Percentiles rank a stretch among this genome's conserved stretches.
These are phyloP conservation scores for Eupithecia tripunctaria DNA, from an alignment of 2,888 invertebrate genomes.

Conservation along the genomic window DNA sequence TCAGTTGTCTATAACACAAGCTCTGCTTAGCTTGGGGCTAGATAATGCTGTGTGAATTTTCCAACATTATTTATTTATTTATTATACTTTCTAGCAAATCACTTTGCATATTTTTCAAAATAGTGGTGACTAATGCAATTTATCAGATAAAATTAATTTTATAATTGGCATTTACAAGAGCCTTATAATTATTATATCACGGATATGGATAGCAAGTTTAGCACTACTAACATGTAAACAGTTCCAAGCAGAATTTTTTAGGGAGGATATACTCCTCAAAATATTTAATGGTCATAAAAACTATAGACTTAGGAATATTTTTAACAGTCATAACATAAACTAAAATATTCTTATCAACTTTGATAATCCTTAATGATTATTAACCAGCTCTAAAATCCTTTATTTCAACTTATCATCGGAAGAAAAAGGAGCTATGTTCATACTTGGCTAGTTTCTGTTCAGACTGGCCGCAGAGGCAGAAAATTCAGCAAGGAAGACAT, in stretches of 20 bases:
- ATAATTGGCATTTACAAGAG: conserved; percentile 22
- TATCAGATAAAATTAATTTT: conserved; percentile 31
- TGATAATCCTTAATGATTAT: neutral
- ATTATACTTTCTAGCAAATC: neutral
- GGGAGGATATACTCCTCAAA: too few species aligned
- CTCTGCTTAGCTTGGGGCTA: too few species aligned
- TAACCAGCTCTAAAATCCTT: neutral
- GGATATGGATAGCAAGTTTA: conserved; percentile 25
- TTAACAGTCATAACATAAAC: too few species aligned
- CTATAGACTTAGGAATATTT: too few species aligned
- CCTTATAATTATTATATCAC: conserved; percentile 24
- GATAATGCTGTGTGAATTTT: too few species aligned
- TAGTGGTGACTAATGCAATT: conserved; percentile 45
- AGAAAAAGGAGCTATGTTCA: neutral
- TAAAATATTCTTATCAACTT: too few species aligned
- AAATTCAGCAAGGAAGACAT: neutral
- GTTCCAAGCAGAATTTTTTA: neutral
- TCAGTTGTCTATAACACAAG: too few species aligned
- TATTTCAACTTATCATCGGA: neutral
- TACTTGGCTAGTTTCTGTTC: neutral
- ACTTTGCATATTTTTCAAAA: conserved; percentile 38
- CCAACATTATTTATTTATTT: too few species aligned
- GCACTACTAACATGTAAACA: conserved; percentile 6
- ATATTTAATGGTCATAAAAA: too few species aligned
- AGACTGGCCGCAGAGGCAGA: neutral